These are phyloP conservation scores for Aldabrachelys gigantea DNA, from an alignment of 2,113 vertebrate genomes.

Conservation along the genomic window DNA sequence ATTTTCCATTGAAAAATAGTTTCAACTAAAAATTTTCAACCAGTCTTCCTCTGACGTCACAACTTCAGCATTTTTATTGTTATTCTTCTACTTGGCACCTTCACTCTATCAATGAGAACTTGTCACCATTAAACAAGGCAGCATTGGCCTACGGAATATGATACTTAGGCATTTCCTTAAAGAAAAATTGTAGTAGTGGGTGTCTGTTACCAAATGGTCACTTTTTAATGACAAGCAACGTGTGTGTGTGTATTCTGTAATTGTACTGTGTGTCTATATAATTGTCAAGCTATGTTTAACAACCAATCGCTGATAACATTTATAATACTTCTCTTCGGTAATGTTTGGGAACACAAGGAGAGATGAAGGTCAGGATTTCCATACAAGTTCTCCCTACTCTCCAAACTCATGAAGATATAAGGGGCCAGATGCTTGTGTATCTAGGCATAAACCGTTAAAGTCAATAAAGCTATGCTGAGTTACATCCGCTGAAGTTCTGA, in stretches of 20 bases:
- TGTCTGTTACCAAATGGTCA: constrained; percentile 44
- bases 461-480: not conserved
- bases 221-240: rapidly evolving
- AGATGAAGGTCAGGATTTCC: constrained; percentile 6
- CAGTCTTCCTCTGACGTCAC: not conserved
- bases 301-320: not conserved
- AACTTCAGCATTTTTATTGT: not conserved
- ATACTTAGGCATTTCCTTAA: not conserved
- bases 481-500: not conserved
- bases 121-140: not conserved
- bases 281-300: not conserved
- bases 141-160: not conserved
- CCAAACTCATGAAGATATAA: not conserved
- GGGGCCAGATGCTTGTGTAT: not conserved
- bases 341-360: constrained; percentile 6
- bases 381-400: not conserved
- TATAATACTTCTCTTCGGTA: not conserved
- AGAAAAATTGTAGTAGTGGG: constrained; percentile 21
- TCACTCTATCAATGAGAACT: not conserved
- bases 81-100: constrained; percentile 6
- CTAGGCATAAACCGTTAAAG: not conserved
- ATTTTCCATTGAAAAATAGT: not conserved
- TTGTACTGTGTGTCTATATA: not conserved
- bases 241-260: not conserved
- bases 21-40: too few relatives aligned